Conservation (phyloP, 2,888 invertebrate species). For the Ectropis crepuscularia region DNA sequence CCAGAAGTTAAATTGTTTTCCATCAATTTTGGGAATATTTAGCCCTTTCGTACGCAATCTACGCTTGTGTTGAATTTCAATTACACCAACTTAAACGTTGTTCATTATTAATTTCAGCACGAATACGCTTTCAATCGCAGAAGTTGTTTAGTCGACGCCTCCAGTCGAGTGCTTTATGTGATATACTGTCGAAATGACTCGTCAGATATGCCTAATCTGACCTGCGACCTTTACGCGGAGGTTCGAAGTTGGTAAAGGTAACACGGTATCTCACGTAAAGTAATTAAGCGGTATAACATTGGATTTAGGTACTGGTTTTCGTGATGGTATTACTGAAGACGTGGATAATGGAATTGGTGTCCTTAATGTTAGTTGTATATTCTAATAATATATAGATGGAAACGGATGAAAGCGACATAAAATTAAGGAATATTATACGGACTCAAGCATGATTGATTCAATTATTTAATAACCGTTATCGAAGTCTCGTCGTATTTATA, state of each 20-base stretch:
- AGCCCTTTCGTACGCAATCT: conserved; percentile 7
- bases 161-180: conserved; percentile 22
- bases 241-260: conserved; percentile 3
- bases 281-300: neutral
- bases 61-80: conserved; percentile 20
- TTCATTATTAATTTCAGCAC: conserved; percentile 28
- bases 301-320: too few species aligned
- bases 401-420: too few species aligned
- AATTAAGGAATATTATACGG: too few species aligned
- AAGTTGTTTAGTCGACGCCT: conserved; percentile 24
- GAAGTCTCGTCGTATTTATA: too few species aligned
- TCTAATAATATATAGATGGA: too few species aligned
- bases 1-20: conserved; percentile 27
- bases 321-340: too few species aligned
- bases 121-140: conserved; percentile 25
- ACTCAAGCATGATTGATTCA: too few species aligned
- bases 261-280: neutral
- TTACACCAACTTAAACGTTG: conserved; percentile 31
- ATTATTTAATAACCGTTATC: too few species aligned
- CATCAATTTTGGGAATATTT: conserved; percentile 12
- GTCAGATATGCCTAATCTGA: conserved; percentile 42
- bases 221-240: conserved; percentile 44
- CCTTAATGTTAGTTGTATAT: too few species aligned
- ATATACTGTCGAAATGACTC: conserved; percentile 47
- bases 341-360: too few species aligned